Percentiles rank a stretch among this genome's conserved stretches.
phyloP scores from a whole-genome alignment of 2,888 invertebrate species.

The Limnephilus auricula region DNA sequence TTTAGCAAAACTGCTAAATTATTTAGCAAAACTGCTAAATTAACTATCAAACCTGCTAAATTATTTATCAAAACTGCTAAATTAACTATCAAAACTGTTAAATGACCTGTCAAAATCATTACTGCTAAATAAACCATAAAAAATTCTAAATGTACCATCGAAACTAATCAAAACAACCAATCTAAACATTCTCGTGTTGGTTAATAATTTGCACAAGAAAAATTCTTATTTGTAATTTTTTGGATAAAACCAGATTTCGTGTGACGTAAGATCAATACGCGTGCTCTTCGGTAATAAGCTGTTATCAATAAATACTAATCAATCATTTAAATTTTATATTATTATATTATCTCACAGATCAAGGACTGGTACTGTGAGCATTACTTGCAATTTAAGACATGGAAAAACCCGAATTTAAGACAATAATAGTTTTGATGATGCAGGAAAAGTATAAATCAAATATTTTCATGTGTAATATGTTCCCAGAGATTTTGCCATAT shows the following conservation, averaged over 20 bases:
- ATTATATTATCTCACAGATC: not conserved
- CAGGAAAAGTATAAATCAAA: not conserved
- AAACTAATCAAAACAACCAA: too few species aligned
- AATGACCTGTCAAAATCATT: too few species aligned
- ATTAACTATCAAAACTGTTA: too few species aligned
- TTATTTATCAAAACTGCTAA: too few species aligned
- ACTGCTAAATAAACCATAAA: too few species aligned
- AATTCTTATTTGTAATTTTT: not conserved
- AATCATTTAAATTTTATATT: not conserved
- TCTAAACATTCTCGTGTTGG: not conserved
- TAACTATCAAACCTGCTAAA: too few species aligned
- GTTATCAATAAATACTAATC: not conserved
- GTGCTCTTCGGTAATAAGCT: not conserved
- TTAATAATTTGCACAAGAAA: not conserved
- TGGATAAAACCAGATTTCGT: constrained; percentile 2
- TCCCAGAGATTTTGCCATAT: too few species aligned
- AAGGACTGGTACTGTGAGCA: not conserved
- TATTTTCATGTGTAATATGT: not conserved
- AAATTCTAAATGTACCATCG: too few species aligned
- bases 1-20: too few species aligned
- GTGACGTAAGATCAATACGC: not conserved
- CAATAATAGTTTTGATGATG: not conserved
- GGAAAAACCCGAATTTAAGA: not conserved
- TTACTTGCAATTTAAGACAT: not conserved
- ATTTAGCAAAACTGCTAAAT: too few species aligned